Evolutionary conservation across 1,140 invertebrate species (phyloP).

Genomic region (Archivesica marissinica): DNA sequence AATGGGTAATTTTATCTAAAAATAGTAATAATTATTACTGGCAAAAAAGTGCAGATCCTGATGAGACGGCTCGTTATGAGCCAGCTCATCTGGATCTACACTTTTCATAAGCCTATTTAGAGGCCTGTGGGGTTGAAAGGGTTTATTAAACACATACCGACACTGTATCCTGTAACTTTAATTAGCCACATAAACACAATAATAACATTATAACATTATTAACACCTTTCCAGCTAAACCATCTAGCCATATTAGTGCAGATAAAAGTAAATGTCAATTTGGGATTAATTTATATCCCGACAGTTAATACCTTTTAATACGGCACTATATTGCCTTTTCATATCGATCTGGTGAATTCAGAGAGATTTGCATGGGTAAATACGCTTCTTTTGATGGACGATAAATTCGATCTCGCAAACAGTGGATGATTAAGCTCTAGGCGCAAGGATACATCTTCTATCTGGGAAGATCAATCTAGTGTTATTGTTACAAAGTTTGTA

Average conservation of each 20-base stretch:
- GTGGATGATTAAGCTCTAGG: conserved; percentile 53
- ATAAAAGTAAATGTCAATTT: conserved; percentile 41
- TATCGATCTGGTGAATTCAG: conserved; percentile 8
- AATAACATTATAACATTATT: conserved; percentile 1
- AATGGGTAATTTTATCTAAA: too few relatives aligned
- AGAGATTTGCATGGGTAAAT: conserved; percentile 49
- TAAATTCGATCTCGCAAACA: conserved; percentile 57
- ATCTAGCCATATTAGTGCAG: conserved; percentile 2
- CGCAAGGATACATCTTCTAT: conserved; percentile 52
- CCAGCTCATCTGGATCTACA: too few relatives aligned
- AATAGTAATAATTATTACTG: too few relatives aligned
- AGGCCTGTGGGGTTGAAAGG: too few relatives aligned
- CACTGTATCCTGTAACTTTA: not conserved
- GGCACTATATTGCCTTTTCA: conserved; percentile 27
- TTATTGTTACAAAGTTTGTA: conserved; percentile 57
- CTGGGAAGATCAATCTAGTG: conserved; percentile 34
- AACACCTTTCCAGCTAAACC: not conserved
- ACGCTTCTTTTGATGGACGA: conserved; percentile 58
- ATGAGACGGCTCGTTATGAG: too few relatives aligned
- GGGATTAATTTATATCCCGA: conserved; percentile 37
- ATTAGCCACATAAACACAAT: not conserved
- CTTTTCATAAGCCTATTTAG: too few relatives aligned
- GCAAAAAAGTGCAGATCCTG: too few relatives aligned
- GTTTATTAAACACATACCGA: too few relatives aligned
- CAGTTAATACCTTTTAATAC: conserved; percentile 45